Evolutionary conservation across 2,888 invertebrate genomes (phyloP).

Genomic region (Celastrina argiolus): DNA sequence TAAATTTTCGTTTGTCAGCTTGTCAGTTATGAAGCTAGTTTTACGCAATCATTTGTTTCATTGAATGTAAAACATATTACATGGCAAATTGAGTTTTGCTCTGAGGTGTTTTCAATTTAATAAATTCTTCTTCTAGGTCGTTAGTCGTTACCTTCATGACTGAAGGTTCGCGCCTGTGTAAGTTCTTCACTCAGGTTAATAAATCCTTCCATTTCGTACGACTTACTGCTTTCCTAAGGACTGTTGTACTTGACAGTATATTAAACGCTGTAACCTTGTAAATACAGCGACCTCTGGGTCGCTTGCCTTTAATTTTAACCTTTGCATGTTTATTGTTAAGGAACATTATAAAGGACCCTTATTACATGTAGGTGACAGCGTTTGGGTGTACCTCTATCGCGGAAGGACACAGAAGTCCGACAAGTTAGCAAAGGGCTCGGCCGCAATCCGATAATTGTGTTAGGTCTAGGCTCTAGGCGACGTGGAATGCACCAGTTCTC

Average conservation of each 20-base stretch:
- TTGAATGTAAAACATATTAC: not conserved
- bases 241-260: too few relatives aligned
- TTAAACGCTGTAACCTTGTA: too few relatives aligned
- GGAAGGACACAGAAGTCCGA: constrained; percentile 18
- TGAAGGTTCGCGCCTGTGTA: too few relatives aligned
- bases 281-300: too few relatives aligned
- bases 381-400: not conserved
- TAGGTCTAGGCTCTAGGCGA: constrained; percentile 24
- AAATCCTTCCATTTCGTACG: too few relatives aligned
- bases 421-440: constrained; percentile 25
- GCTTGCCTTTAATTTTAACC: too few relatives aligned
- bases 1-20: not conserved
- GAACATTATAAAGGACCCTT: not conserved
- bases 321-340: too few relatives aligned
- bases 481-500: constrained; percentile 9
- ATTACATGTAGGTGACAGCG: not conserved
- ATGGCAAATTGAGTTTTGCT: not conserved
- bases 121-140: too few relatives aligned
- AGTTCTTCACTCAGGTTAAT: too few relatives aligned
- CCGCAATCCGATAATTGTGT: constrained; percentile 31
- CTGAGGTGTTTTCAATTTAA: not conserved
- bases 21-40: not conserved
- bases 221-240: too few relatives aligned
- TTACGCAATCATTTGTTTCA: not conserved
- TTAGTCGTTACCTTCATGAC: too few relatives aligned